Base-by-base conservation (phyloP, 2,888 invertebrate genomes). In the Caenorhabditis sulstoni region DNA sequence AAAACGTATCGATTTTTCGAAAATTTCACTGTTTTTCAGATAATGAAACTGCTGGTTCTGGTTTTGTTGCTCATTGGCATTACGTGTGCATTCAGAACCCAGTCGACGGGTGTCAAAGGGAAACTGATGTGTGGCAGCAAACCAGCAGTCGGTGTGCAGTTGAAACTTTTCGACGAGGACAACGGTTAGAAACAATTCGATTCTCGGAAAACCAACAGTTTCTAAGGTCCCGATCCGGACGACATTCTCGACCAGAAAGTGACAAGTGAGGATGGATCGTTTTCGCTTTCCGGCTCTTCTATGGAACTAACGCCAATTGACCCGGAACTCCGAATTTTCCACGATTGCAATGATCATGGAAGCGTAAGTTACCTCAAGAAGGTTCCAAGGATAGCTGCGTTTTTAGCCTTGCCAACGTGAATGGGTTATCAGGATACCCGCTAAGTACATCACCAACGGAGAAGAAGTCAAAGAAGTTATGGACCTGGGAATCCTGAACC, bases 271-370 rank as follows among this genome's bases (percentile, higher is more conserved):
- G 81, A 87, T 14, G 90, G 90, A 0, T 37, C 53, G n/a, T 90
- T 90, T 59, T 37, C 59, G 35, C 66, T 90, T 22, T 68, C 76
- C 20, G 89, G 90, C 11, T 85, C 86, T 11, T 85, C 88, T 3
- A 83, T 83, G 76, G 90, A 90, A 57, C 39, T 88, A 50, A 87
- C 88, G n/a, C 83, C 83, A 55, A 90, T 90, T 62, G 90, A 90
- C 52, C 89, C 90, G 9, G 85, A 87, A 45, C 47, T 90, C 37
- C 77, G 87, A 50, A 89, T 90, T 57, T 89, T 87, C 73, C 89
- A 89, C 68, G 81, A 86, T 67, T 90, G 90, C 74, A 86, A 85
- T 74, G 86, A 88, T 62, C 82, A 85, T 55, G 81, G 84, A 57
- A 85, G 67, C 70, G 89, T 89, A 29, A 61, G 80, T 39, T 18